Evolutionary conservation across 2,888 invertebrate genomes (phyloP).

Genomic region (Sminthurides aquaticus): DNA sequence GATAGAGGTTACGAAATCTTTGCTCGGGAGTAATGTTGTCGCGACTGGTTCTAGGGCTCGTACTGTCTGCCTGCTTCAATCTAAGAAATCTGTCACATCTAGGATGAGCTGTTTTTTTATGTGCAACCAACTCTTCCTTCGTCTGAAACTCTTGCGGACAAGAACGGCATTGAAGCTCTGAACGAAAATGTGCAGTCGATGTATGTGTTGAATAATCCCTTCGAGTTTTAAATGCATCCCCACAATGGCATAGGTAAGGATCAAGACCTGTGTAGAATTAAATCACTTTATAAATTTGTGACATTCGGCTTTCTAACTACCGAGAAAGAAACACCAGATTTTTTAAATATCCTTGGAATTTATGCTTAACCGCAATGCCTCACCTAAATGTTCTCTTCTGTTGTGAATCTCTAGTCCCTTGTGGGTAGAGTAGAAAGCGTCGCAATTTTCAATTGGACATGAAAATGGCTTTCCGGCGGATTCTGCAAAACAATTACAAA

Average conservation of each 20-base stretch:
- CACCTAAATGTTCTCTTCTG: not conserved
- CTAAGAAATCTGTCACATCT: not conserved
- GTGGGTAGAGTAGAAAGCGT: not conserved
- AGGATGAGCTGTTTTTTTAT: not conserved
- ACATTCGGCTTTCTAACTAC: too few species aligned
- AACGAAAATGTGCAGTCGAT: not conserved
- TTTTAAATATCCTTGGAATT: too few species aligned
- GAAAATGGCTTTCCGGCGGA: not conserved
- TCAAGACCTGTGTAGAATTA: not conserved
- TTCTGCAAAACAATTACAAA: not conserved
- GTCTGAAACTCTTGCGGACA: not conserved
- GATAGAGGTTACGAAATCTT: not conserved
- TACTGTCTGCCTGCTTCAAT: not conserved
- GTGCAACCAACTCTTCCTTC: not conserved
- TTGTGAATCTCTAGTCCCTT: not conserved
- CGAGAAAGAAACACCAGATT: too few species aligned
- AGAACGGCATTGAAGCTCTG: not conserved
- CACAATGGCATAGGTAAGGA: not conserved
- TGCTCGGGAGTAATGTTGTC: not conserved
- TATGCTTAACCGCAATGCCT: too few species aligned
- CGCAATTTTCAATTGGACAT: not conserved
- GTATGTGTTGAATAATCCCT: not conserved
- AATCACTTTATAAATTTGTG: not conserved
- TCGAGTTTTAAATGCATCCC: not conserved
- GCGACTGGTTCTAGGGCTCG: not conserved